Evolutionary conservation across 2,113 vertebrate genomes (phyloP), one percentile per base, ranked within the genome.

Genomic region (Leucoraja erinaceus): DNA sequence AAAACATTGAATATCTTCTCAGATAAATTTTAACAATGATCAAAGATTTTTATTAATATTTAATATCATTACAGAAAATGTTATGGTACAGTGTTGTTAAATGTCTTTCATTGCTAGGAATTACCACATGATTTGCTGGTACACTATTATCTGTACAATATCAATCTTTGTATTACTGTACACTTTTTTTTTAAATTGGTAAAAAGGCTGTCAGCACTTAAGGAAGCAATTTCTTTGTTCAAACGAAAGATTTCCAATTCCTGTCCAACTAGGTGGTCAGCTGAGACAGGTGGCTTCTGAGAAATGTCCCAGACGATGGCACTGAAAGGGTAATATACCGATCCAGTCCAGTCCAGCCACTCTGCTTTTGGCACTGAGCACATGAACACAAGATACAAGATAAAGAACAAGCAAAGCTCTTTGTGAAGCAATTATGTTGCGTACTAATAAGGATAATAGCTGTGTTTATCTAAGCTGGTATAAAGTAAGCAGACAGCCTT

Each of bases 181-280:
- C 98, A 99, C 98, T 96, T 96, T 96, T 95, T 96, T 96, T 97
- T 98, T 99, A 98, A 98, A 98, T 99, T 97, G 97, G 97, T 99
- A 99, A 99, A 99, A 99, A 99, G 99, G 99, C 98, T 98, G 97
- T 99, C 99, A 99, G 99, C 98, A 99, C 98, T 99, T 98, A 98
- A 99, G 98, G 97, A 99, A 99, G 98, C 98, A 97, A 98, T 96
- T 95, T 96, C 96, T 94, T 94, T 96, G 95, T 97, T 98, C 96
- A 98, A 99, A 99, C 97, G 98, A 99, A 99, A 99, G 96, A 96
- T 97, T 95, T 97, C 97, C 96, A 97, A 97, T 96, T 97, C 97
- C 97, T 96, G 95, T 96, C 96, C 97, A 93, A 90, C 93, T 94
- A 93, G 90, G 33, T 91, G 98, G 96, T 96, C 68, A 72, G 97